phyloP scores from a whole-genome alignment of 2,888 invertebrate genomes.

The Willowsia nigromaculata region DNA sequence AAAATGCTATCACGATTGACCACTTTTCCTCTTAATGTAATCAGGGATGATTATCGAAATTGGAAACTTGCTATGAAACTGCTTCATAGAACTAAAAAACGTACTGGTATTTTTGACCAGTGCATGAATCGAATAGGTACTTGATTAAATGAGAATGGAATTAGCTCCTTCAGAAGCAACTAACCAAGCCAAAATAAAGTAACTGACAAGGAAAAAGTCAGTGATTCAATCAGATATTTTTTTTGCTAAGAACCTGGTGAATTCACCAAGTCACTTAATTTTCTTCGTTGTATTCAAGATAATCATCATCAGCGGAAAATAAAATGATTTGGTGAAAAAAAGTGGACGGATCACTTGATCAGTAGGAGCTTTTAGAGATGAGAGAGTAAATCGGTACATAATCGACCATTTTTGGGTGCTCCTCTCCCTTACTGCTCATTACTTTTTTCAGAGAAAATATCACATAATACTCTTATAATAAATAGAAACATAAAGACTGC shows the following conservation, averaged over 20 bases:
- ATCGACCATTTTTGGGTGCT: not conserved
- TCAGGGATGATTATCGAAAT: slow-evolving; percentile 24
- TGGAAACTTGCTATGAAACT: not conserved
- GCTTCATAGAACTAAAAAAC: not conserved
- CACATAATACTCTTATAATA: not conserved
- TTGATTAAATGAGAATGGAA: too few species aligned
- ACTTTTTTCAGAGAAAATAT: not conserved
- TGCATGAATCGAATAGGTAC: not conserved
- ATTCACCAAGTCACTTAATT: not conserved
- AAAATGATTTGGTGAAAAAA: slow-evolving; percentile 18
- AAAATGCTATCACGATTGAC: slow-evolving; percentile 9
- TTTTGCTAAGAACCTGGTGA: slow-evolving; percentile 7
- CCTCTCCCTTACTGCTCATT: not conserved
- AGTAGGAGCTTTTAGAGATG: not conserved
- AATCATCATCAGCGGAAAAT: not conserved
- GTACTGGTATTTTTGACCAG: not conserved
- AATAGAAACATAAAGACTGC: slow-evolving; percentile 9
- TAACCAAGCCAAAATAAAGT: not conserved
- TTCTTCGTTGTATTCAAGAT: not conserved
- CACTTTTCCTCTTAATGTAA: slow-evolving; percentile 6
- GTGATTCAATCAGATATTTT: not conserved
- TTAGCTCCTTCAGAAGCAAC: slow-evolving; percentile 48
- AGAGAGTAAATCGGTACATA: not conserved
- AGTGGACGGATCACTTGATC: slow-evolving; percentile 58
- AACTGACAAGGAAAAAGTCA: not conserved